Evolutionary conservation across 2,113 vertebrate species (phyloP).

Genomic region (Callipepla squamata): DNA sequence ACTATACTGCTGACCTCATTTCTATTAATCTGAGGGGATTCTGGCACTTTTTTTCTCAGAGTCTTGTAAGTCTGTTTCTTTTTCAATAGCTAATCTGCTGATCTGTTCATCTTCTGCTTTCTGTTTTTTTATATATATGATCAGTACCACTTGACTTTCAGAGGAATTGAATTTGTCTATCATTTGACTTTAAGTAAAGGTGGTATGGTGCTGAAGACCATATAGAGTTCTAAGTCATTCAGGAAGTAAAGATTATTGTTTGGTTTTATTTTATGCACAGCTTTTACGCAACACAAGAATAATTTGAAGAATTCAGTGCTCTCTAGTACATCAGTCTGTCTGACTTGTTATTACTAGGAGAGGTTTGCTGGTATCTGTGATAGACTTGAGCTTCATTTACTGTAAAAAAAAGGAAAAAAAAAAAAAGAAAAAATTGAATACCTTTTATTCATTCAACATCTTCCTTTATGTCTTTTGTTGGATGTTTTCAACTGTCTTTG

Average conservation of each 20-base stretch:
- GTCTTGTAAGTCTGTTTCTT: background rate
- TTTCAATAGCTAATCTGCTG: background rate
- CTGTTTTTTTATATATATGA: background rate
- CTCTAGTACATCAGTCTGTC: background rate
- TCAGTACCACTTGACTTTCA: background rate
- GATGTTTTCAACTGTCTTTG: background rate
- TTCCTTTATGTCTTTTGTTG: background rate
- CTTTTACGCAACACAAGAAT: background rate
- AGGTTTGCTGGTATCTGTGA: background rate
- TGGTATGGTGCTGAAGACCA: background rate
- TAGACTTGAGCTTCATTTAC: background rate
- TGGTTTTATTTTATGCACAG: background rate
- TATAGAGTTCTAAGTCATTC: background rate
- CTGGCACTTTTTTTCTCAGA: background rate
- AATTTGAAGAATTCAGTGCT: background rate
- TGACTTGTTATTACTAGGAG: background rate
- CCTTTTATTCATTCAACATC: background rate
- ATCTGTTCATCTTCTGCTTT: background rate
- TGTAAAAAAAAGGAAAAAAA: slow-evolving; percentile 3
- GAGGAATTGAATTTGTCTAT: background rate
- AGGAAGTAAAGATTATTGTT: background rate
- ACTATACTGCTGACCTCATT: background rate
- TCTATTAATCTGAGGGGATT: background rate
- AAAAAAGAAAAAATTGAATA: slow-evolving; percentile 13
- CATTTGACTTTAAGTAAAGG: background rate